phyloP scores from a whole-genome alignment of 1,140 invertebrate species.

The Colletes gigas region DNA sequence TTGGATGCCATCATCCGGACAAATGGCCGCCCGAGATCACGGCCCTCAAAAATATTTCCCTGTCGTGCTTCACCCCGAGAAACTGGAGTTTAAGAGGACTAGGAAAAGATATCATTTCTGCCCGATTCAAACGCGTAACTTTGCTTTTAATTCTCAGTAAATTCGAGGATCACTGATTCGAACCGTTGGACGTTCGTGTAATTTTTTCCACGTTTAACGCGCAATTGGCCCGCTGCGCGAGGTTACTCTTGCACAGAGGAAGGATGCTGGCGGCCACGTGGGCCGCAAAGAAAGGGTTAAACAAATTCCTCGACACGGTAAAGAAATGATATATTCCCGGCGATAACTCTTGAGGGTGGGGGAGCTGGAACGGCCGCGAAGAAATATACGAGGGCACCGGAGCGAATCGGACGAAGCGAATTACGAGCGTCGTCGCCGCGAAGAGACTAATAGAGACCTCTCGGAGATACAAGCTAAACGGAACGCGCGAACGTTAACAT shows the following conservation, averaged over 20 bases:
- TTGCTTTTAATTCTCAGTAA: too few species aligned
- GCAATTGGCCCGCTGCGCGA: too few species aligned
- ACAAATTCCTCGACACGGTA: not conserved
- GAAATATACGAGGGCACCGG: constrained; percentile 8
- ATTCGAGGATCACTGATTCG: too few species aligned
- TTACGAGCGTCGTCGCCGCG: constrained; percentile 3
- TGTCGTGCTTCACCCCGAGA: not conserved
- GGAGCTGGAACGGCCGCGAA: not conserved
- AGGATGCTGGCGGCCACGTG: too few species aligned
- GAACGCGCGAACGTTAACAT: not conserved
- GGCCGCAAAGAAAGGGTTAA: not conserved
- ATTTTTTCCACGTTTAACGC: too few species aligned
- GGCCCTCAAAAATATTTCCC: not conserved
- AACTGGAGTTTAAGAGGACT: not conserved
- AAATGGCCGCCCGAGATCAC: constrained; percentile 1
- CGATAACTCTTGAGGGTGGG: too few species aligned
- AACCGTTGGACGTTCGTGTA: too few species aligned
- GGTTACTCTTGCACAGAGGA: too few species aligned
- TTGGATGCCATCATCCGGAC: constrained; percentile 5
- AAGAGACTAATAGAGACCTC: constrained; percentile 14
- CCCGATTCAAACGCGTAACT: too few species aligned
- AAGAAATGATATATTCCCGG: constrained; percentile 12
- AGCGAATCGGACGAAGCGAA: constrained; percentile 12
- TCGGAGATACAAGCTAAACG: not conserved
- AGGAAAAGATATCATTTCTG: too few species aligned